Base-by-base conservation (phyloP, 2,797 vertebrate genomes). In the Ispidina picta region DNA sequence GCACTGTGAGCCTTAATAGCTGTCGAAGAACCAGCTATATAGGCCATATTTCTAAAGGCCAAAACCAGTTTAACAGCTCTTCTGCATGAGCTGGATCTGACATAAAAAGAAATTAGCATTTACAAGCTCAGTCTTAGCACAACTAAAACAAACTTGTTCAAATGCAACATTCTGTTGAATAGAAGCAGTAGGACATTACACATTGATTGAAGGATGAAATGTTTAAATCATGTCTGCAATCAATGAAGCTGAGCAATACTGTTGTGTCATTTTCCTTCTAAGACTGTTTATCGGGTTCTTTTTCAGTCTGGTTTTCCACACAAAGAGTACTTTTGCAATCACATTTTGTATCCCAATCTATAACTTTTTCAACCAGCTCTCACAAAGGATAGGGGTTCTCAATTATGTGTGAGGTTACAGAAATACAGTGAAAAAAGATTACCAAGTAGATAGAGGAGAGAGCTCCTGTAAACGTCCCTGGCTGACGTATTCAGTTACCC, bases 161-260 rank as follows among this genome's bases (percentile, higher is more conserved):
- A 75, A 35, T 65, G 75, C 66, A 89, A 79, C 28, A 48, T 44
- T 82, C 44, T 69, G 52, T 43, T 71, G 14, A 93, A 89, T 37
- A 83, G 82, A 91, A 81, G 33, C 28, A 88, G 56, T 37, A 72
- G 43, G 49, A 86, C 37, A 44, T 78, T 31, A 73, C 75, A 81
- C 29, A 73, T 23, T 52, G 63, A 41, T 86, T 52, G 52, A 80
- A 90, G 70, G 43, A 88, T 88, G 60, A 88, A 94, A 91, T 58
- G 18, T 68, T 83, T 92, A 91, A 94, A 84, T 66, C 26, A n/a
- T 29, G 18, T 72, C 82, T 91, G 72, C 52, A 85, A 33, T 63
- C 70, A 52, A 39, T 65, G 2, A 63, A 83, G 37, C 48, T 46
- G 75, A 80, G 88, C 59, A 88, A 60, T 39, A 41, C 10, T 75